Percentiles rank a stretch among this genome's conserved stretches.
Conservation (phyloP, 1,140 invertebrate genomes). For the Pseudomyrmex sp. region DNA sequence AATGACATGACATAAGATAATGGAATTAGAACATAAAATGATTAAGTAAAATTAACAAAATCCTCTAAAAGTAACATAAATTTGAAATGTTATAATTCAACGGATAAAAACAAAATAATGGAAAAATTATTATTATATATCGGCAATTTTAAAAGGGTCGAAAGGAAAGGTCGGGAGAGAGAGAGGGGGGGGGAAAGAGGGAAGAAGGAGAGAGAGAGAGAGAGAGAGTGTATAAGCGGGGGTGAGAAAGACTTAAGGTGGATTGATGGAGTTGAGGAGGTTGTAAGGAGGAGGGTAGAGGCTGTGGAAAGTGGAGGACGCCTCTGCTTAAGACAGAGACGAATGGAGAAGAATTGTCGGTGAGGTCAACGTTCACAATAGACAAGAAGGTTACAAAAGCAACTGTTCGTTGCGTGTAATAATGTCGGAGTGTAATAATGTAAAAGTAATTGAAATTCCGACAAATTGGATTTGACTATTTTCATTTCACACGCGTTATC, state of each 20-base stretch:
- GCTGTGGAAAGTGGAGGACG: conserved; percentile 7
- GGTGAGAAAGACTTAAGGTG: background rate
- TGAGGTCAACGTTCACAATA: conserved; percentile 29
- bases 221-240: background rate
- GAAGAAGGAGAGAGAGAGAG: background rate
- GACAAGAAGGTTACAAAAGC: conserved; percentile 23
- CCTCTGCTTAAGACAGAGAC: conserved; percentile 40
- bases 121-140: background rate
- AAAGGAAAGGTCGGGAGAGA: too few relatives aligned
- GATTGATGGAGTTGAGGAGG: conserved; percentile 7
- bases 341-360: conserved; percentile 33
- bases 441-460: conserved; percentile 10
- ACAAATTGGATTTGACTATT: conserved; percentile 5
- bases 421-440: background rate
- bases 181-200: too few relatives aligned
- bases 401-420: background rate
- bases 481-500: background rate
- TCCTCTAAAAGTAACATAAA: background rate
- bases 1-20: background rate
- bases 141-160: too few relatives aligned
- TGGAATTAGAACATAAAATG: too few relatives aligned
- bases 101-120: background rate
- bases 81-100: background rate
- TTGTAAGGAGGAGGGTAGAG: conserved; percentile 6
- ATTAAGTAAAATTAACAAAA: background rate